phyloP scores from a whole-genome alignment of 2,113 vertebrate species.

The Regulus satrapa region DNA sequence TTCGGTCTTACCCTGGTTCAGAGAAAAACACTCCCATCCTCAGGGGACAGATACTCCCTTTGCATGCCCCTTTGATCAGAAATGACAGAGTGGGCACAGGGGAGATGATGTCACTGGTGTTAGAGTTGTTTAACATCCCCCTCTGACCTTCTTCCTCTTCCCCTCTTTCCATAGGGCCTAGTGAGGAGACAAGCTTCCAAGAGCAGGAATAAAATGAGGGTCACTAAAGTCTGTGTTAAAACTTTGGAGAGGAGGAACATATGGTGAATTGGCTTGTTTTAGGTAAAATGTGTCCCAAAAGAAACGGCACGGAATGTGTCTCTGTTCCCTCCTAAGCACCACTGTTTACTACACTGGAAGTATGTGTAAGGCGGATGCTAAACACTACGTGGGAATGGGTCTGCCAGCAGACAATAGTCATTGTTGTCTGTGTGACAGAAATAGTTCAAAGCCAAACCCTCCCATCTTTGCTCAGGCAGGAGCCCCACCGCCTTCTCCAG shows the following conservation, averaged over 20 bases:
- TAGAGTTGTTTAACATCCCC: background rate
- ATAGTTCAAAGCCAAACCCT: background rate
- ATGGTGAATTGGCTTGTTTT: background rate
- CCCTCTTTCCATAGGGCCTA: background rate
- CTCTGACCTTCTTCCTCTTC: background rate
- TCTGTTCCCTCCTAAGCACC: background rate
- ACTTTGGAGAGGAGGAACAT: constrained; percentile 7
- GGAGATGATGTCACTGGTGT: background rate
- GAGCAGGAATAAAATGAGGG: background rate
- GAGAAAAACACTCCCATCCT: background rate
- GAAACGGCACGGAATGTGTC: background rate
- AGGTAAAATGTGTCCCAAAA: background rate
- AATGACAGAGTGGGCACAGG: rapidly evolving
- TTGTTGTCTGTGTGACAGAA: background rate
- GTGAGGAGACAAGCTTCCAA: background rate
- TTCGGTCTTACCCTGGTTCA: background rate
- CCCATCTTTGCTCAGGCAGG: background rate
- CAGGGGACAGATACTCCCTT: background rate
- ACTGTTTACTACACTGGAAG: background rate
- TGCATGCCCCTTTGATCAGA: background rate
- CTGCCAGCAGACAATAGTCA: background rate
- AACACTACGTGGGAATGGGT: background rate
- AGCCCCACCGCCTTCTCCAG: background rate
- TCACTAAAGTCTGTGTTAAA: background rate
- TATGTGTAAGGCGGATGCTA: background rate